Conservation (phyloP, 1,140 invertebrate species). For the Heterodera schachtii region DNA sequence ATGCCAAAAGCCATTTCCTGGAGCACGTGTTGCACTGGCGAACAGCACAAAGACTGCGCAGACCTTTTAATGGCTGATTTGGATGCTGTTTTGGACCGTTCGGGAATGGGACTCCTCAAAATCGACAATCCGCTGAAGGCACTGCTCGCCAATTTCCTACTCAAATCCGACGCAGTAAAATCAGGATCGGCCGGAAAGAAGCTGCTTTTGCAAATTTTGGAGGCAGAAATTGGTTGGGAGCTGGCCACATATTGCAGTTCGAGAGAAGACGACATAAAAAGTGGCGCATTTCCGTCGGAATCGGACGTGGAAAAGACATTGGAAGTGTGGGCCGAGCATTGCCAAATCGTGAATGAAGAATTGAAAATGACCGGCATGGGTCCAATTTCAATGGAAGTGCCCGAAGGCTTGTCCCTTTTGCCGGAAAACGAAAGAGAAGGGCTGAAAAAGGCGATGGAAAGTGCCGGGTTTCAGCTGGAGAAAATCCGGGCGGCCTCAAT, state of each 20-base stretch:
- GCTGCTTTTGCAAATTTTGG: too few species aligned
- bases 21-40: too few species aligned
- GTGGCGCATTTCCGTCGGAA: background rate
- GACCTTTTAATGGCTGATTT: too few species aligned
- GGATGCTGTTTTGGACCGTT: too few species aligned
- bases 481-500: background rate
- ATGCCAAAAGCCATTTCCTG: too few species aligned
- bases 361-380: background rate
- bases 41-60: too few species aligned
- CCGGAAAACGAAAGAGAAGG: background rate
- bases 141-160: too few species aligned
- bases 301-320: background rate
- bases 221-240: background rate
- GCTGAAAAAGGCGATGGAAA: background rate
- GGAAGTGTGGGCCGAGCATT: background rate
- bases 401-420: background rate
- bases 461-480: background rate
- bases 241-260: background rate
- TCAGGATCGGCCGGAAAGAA: too few species aligned
- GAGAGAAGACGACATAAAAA: conserved; percentile 1
- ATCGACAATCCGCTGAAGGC: too few species aligned
- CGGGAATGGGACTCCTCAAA: too few species aligned
- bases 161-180: too few species aligned
- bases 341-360: background rate
- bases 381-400: background rate